phyloP scores from a whole-genome alignment of 2,113 vertebrate species.

The Brachyhypopomus gauderio region DNA sequence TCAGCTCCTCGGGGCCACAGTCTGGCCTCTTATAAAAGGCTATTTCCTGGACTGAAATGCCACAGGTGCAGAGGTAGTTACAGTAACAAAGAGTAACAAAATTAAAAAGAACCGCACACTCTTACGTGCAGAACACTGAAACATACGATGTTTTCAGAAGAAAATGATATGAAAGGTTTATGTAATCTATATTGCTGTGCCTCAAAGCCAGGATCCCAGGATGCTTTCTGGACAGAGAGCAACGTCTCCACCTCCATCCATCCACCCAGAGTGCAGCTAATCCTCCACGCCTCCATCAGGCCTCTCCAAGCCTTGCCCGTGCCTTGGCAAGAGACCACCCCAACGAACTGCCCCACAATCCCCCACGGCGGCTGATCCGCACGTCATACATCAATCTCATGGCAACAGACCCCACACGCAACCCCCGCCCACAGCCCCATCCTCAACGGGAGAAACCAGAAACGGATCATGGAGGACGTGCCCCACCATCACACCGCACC shows the following conservation, averaged over 20 bases:
- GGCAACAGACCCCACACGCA: slow-evolving; percentile 39
- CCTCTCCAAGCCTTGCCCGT: too few relatives aligned
- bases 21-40: background rate
- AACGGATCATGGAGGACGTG: background rate
- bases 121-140: background rate
- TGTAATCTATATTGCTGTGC: too few relatives aligned
- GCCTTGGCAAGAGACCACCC: slow-evolving; percentile 16
- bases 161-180: background rate
- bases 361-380: slow-evolving; percentile 36
- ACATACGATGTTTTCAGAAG: background rate
- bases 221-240: too few relatives aligned
- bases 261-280: too few relatives aligned
- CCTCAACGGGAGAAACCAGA: slow-evolving; percentile 47
- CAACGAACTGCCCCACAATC: slow-evolving; percentile 44
- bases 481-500: background rate
- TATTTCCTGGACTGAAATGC: too few relatives aligned
- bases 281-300: too few relatives aligned
- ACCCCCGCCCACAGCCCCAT: slow-evolving; percentile 44
- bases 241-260: too few relatives aligned
- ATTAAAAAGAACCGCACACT: too few relatives aligned
- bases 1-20: background rate
- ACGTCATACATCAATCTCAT: slow-evolving; percentile 44
- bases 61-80: too few relatives aligned
- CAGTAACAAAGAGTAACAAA: too few relatives aligned
- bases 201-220: too few relatives aligned